Base-by-base conservation (phyloP, 2,888 invertebrate genomes). In the Cephus spinipes region DNA sequence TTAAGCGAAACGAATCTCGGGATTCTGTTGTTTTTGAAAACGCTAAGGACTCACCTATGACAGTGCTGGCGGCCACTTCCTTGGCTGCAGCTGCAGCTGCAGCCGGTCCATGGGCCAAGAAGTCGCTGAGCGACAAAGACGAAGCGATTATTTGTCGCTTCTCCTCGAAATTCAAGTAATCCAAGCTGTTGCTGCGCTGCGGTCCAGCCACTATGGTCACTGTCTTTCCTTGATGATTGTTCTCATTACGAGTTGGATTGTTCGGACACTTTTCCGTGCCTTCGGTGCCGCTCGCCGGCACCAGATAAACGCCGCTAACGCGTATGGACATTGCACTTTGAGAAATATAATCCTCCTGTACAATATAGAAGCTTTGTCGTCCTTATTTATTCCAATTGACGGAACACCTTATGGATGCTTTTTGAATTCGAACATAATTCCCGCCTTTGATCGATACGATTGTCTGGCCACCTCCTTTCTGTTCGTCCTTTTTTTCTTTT, bases 141-240 rank as follows among this genome's bases (percentile, higher is more conserved):
- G 97, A 97, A 74, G 97, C 97, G 84, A 97, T 97, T 89, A 97
- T 93, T 92, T 97, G 96, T 87, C 97, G 94, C 92, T 97, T 97
- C 93, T 97, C 97, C 92, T 97, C 97, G 92, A 97, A 97, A 93
- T 97, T 97, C 79, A 97, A 94, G 93, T 96, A 96, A 93, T 97
- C 97, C 93, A 97, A 94, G 90, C 96, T 96, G 92, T 95, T 96
- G 92, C 96, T 96, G 88, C 96, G 92, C 87, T 95, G 95, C 0
- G 95, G 95, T 15, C 87, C 87, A 9, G 91, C 87, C 40, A 95
- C 95, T 36, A 95, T 95, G 76, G 95, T 94, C 79, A 95, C 94
- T 31, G 94, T 94, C 85, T 94, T 94, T 78, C 92, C 92, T 75
- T 88, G 78, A 75, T 71, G 71, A 33, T 71, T 85, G 81, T 81